Percentiles rank a stretch among this genome's conserved stretches.
Conservation (phyloP, 2,888 invertebrate species). For the Aporophyla lueneburgensis region DNA sequence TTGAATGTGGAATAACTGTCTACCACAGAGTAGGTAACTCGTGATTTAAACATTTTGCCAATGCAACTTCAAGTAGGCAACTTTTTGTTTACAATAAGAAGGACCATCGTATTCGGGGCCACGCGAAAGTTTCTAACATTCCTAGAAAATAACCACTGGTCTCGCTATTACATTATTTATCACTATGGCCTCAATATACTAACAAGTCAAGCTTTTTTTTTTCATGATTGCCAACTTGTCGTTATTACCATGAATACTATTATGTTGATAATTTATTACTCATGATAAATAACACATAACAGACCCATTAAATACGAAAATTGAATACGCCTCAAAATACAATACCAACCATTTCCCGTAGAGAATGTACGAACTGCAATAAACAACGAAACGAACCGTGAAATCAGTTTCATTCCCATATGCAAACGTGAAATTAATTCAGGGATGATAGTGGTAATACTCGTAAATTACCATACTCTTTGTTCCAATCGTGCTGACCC, state of each 20-base stretch:
- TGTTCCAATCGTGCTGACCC: slow-evolving; percentile 48
- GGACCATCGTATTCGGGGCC: too few relatives aligned
- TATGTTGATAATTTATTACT: background rate
- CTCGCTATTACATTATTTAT: background rate
- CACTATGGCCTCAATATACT: background rate
- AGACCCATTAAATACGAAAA: slow-evolving; percentile 21
- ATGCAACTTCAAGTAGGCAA: background rate
- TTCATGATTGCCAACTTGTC: background rate
- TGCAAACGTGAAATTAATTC: slow-evolving; percentile 60
- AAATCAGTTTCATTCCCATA: slow-evolving; percentile 55
- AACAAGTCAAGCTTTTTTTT: background rate
- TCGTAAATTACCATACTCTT: slow-evolving; percentile 61
- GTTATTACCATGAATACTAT: background rate
- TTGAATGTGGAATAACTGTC: slow-evolving; percentile 28
- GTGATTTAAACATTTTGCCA: background rate
- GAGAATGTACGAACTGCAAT: slow-evolving; percentile 38
- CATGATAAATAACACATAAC: slow-evolving; percentile 9
- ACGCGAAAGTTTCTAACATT: background rate
- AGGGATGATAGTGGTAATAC: slow-evolving; percentile 62
- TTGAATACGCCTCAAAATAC: slow-evolving; percentile 18
- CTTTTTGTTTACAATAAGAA: background rate
- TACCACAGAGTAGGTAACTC: slow-evolving; percentile 11
- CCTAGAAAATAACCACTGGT: background rate
- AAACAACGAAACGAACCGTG: slow-evolving; percentile 46
- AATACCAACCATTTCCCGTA: slow-evolving; percentile 33